Percentiles rank a stretch among this genome's conserved stretches.
phyloP scores from a whole-genome alignment of 2,888 invertebrate genomes.

The Noctua janthe region DNA sequence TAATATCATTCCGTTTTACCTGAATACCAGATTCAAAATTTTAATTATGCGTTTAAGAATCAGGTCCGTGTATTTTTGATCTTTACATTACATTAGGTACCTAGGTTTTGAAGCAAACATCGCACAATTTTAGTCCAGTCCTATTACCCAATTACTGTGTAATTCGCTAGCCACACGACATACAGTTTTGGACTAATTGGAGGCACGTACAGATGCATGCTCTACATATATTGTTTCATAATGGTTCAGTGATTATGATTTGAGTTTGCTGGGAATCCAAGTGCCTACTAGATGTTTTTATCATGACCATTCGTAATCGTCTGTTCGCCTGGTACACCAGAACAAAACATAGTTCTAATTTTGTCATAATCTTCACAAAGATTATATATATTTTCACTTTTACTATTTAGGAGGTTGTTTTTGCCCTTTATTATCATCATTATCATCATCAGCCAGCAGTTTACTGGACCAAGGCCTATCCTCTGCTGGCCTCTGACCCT shows the following conservation, averaged over 20 bases:
- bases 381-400: background rate
- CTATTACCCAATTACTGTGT: background rate
- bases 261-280: background rate
- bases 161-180: constrained; percentile 6
- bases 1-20: background rate
- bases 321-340: background rate
- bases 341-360: background rate
- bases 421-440: background rate
- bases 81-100: too few relatives aligned
- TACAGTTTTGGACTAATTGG: constrained; percentile 20
- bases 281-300: background rate
- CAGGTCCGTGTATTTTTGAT: background rate
- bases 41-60: background rate
- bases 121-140: background rate
- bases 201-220: constrained; percentile 1
- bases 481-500: background rate
- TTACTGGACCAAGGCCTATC: background rate
- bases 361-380: background rate
- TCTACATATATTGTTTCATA: constrained; percentile 5
- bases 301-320: background rate
- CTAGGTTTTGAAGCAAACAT: background rate
- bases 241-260: background rate
- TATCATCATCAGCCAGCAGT: too few relatives aligned
- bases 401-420: background rate
- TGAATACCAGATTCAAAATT: background rate